Conservation (phyloP, 1,140 invertebrate genomes). For the Cyclargus thomasi region DNA sequence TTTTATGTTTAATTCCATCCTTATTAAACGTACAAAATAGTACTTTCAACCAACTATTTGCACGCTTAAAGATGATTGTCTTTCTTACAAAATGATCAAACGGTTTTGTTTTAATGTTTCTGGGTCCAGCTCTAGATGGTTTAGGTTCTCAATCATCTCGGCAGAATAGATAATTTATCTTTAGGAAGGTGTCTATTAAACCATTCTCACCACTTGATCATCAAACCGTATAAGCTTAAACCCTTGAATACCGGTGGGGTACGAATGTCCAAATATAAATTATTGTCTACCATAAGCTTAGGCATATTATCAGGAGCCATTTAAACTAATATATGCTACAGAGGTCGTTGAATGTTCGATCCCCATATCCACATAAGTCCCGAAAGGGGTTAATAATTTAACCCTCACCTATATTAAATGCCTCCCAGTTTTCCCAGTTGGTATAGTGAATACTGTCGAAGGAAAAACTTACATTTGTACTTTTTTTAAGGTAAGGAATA, state of each 20-base stretch:
- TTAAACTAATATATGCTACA: constrained; percentile 1
- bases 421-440: not conserved
- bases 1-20: not conserved
- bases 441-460: too few relatives aligned
- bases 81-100: too few relatives aligned
- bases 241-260: not conserved
- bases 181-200: not conserved
- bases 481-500: too few relatives aligned
- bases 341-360: not conserved
- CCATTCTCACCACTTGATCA: not conserved
- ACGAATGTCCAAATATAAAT: not conserved
- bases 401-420: not conserved
- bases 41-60: too few relatives aligned
- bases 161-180: too few relatives aligned
- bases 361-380: not conserved
- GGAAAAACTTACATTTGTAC: too few relatives aligned
- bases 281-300: constrained; percentile 2
- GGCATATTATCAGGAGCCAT: not conserved
- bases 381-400: not conserved
- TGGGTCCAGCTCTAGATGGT: too few relatives aligned
- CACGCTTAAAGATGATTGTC: too few relatives aligned
- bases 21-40: too few relatives aligned
- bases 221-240: not conserved
- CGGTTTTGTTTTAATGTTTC: too few relatives aligned
- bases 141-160: too few relatives aligned